Base-by-base conservation (phyloP, 2,113 vertebrate species). In the Egretta garzetta region DNA sequence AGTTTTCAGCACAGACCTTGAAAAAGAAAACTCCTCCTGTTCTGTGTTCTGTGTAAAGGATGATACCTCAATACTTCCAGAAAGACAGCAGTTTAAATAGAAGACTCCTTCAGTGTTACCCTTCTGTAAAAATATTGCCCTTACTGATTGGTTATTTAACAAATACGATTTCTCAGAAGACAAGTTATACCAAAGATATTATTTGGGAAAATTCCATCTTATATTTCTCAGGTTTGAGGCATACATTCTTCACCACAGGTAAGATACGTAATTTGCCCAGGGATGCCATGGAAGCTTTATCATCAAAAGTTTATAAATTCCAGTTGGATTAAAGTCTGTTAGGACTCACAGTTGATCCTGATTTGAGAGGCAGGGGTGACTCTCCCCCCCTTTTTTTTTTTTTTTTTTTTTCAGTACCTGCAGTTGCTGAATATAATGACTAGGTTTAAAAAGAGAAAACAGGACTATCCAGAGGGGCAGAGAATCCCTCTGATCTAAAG, bases 281-380 rank as follows among this genome's bases (percentile, higher is more conserved):
- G 12, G 33, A 33, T n/a, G 18, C 39, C 39, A 81, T 5, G 9
- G 28, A 85, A 68, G 6, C 4, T 55, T 52, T 43, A n/a, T 19
- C 47, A 63, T 30, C n/a, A 83, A 84, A 89, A 49, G 9, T 49
- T 39, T 67, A 8, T 32, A 67, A 79, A 23, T 53, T 26, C 23
- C 35, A 27, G 9, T 39, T 52, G 15, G 14, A 58, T 47, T 28
- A 70, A 82, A 70, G 30, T 19, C 28, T 52, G 4, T 62, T 67
- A 66, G 20, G 47, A 62, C 9, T 19, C 35, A 43, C 4, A 58
- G 12, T 4, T 56, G 15, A 62, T 66, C 43, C 32, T 56, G 5
- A 14, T 62, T 50, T 68, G 3, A 8, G 12, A 14, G 16, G 1
- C 13, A 58, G 11, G 7, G 7, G 4, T 87, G 24, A n/a, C 0